Evolutionary conservation across 2,888 invertebrate genomes (phyloP).

Genomic region (Sarcophaga carnaria): DNA sequence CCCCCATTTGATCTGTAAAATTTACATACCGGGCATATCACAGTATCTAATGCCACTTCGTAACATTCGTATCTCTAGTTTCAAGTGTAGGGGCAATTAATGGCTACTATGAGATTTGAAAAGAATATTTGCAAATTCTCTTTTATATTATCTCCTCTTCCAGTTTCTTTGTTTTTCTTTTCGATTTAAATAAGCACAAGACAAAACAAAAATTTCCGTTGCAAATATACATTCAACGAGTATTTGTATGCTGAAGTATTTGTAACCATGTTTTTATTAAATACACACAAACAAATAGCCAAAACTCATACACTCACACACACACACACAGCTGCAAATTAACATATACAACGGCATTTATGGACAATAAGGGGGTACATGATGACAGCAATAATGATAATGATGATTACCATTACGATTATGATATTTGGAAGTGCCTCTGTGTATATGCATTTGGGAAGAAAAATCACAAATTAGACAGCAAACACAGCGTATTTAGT

Average conservation of each 20-base stretch:
- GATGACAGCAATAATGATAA: conserved; percentile 55
- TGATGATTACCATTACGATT: conserved; percentile 43
- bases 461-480: no score
- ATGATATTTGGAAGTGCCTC: conserved; percentile 28
- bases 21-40: no score
- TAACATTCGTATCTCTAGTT: no score
- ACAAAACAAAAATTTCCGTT: neutral
- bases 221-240: neutral
- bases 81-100: conserved; percentile 32
- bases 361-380: conserved; percentile 59
- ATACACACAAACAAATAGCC: neutral
- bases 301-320: neutral
- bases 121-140: conserved; percentile 37
- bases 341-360: conserved; percentile 43
- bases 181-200: conserved; percentile 21
- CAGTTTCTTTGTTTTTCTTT: conserved; percentile 22
- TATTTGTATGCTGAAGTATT: neutral
- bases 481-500: no score
- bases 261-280: neutral
- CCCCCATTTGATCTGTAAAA: no score
- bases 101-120: conserved; percentile 17
- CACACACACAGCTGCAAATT: conserved; percentile 21
- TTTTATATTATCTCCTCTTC: neutral
- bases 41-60: no score
- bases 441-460: neutral